These are phyloP conservation scores for Portunus trituberculatus DNA, from an alignment of 1,140 invertebrate genomes.

Conservation along the genomic window DNA sequence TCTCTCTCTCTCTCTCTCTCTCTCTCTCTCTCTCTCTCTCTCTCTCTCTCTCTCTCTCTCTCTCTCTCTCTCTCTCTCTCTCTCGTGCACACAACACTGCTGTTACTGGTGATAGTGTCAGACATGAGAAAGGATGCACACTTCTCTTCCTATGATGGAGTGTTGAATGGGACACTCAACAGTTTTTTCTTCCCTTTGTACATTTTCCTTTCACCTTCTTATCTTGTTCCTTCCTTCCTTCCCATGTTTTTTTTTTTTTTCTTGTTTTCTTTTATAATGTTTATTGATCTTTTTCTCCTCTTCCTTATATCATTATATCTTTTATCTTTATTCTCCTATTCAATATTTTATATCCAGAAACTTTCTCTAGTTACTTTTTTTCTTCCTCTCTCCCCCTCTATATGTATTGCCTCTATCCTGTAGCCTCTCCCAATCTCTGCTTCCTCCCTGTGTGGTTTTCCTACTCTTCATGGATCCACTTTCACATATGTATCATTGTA, in stretches of 20 bases:
- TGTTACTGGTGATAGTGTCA: too few species aligned
- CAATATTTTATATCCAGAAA: too few species aligned
- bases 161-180: too few species aligned
- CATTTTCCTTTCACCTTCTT: neutral
- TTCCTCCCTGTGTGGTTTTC: conserved; percentile 68
- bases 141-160: too few species aligned
- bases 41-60: neutral
- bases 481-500: conserved; percentile 75
- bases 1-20: conserved; percentile 32
- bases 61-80: neutral
- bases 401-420: too few species aligned
- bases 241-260: neutral
- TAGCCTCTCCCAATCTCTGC: neutral
- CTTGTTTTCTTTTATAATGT: too few species aligned
- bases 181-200: neutral
- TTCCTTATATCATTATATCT: neutral
- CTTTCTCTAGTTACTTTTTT: neutral
- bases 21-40: conserved; percentile 34
- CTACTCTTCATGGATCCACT: conserved; percentile 72
- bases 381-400: neutral
- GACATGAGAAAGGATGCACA: too few species aligned
- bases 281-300: neutral
- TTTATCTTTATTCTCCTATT: neutral
- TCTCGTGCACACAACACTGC: neutral
- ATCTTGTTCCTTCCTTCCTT: neutral